Evolutionary conservation across 2,888 invertebrate species (phyloP).

Genomic region (Sepiola atlantica): DNA sequence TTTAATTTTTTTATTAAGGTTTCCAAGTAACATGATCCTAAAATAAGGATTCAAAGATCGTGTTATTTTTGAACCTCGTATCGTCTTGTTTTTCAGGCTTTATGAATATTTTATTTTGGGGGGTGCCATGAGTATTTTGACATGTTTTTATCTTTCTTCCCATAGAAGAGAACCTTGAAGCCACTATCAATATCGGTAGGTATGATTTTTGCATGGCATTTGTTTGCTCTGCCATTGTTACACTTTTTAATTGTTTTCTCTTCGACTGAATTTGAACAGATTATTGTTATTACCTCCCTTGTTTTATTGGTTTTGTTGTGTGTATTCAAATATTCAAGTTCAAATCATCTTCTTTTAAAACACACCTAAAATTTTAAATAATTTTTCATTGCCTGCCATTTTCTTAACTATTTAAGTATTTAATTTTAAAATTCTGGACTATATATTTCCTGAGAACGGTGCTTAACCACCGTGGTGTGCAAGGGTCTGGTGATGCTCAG

Average conservation of each 20-base stretch:
- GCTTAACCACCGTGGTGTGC: too few relatives aligned
- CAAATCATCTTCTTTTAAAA: neutral
- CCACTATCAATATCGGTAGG: neutral
- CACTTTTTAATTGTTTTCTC: neutral
- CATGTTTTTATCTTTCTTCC: constrained; percentile 42
- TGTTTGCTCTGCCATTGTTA: neutral
- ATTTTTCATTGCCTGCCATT: too few relatives aligned
- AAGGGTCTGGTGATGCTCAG: too few relatives aligned
- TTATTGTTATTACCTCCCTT: neutral
- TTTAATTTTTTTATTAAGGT: neutral
- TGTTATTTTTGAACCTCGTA: neutral
- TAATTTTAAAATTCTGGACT: neutral
- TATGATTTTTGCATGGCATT: constrained; percentile 43
- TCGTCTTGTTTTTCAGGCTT: neutral
- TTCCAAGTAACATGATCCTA: too few relatives aligned
- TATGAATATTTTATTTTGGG: neutral
- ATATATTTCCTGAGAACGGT: too few relatives aligned
- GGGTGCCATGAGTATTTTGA: neutral
- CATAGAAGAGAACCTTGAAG: constrained; percentile 38
- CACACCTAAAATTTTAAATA: neutral
- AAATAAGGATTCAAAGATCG: neutral
- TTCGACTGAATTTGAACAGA: neutral
- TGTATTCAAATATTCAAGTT: constrained; percentile 3
- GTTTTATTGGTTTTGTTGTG: neutral
- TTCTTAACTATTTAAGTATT: neutral